phyloP scores from a whole-genome alignment of 1,140 invertebrate genomes.

The Atta colombica region DNA sequence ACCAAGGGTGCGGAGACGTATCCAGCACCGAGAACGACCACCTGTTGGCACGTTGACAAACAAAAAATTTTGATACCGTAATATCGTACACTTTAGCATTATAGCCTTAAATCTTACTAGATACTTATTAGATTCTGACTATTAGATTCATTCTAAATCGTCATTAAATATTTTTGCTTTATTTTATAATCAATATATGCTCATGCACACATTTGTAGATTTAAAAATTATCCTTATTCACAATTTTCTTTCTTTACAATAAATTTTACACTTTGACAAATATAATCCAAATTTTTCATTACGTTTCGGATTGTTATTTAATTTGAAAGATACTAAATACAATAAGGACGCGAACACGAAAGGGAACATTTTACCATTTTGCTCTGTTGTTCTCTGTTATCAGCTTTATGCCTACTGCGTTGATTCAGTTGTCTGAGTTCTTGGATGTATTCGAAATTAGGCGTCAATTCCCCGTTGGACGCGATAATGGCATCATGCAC shows the following conservation, averaged over 20 bases:
- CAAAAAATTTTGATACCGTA: constrained; percentile 15
- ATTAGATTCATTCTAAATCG: background rate
- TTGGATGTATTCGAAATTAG: constrained; percentile 97
- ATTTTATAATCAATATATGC: background rate
- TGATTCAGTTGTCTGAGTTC: constrained; percentile 90
- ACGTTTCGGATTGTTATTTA: background rate
- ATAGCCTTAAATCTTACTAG: background rate
- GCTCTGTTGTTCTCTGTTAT: constrained; percentile 75
- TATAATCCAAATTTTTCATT: background rate
- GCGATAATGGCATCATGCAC: constrained; percentile 97
- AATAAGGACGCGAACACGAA: background rate
- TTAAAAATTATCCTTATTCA: too few species aligned
- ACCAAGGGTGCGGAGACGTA: constrained; percentile 97
- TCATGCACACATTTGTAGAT: background rate
- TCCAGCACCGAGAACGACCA: constrained; percentile 97
- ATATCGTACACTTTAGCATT: background rate
- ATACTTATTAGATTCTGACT: background rate
- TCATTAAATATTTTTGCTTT: background rate
- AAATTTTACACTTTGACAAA: too few species aligned
- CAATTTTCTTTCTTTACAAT: too few species aligned
- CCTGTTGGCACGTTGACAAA: constrained; percentile 85
- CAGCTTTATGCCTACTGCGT: constrained; percentile 83
- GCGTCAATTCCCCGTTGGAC: constrained; percentile 96
- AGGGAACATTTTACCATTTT: constrained; percentile 67
- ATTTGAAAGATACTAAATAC: background rate